These are phyloP conservation scores for Colaptes auratus DNA, from an alignment of 2,113 vertebrate genomes.

Conservation along the genomic window DNA sequence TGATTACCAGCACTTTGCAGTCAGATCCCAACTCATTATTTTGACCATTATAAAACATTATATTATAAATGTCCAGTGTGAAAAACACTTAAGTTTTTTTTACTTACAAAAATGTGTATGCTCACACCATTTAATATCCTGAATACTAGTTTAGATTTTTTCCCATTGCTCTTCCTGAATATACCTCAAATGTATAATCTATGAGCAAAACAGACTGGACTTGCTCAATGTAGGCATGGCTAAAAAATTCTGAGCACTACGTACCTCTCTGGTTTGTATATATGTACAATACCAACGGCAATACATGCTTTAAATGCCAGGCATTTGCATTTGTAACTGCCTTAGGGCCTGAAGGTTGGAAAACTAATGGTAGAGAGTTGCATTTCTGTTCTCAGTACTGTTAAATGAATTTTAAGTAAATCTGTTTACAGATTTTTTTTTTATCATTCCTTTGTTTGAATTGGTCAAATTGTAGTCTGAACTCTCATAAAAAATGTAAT, in stretches of 20 bases:
- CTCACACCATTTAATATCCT: background rate
- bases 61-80: background rate
- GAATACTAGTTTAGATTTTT: background rate
- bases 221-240: background rate
- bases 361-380: background rate
- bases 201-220: background rate
- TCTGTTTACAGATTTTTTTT: background rate
- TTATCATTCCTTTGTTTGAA: background rate
- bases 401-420: background rate
- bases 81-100: background rate
- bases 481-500: background rate
- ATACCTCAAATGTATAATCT: background rate
- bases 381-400: background rate
- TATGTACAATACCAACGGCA: background rate
- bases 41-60: background rate
- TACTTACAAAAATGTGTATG: background rate
- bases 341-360: background rate
- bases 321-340: background rate
- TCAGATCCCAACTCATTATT: background rate
- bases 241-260: background rate
- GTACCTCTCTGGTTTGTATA: background rate
- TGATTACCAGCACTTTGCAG: background rate
- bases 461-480: background rate
- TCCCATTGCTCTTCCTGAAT: background rate
- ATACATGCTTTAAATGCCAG: background rate